phyloP scores from a whole-genome alignment of 2,888 invertebrate species.

The Tipula unca region DNA sequence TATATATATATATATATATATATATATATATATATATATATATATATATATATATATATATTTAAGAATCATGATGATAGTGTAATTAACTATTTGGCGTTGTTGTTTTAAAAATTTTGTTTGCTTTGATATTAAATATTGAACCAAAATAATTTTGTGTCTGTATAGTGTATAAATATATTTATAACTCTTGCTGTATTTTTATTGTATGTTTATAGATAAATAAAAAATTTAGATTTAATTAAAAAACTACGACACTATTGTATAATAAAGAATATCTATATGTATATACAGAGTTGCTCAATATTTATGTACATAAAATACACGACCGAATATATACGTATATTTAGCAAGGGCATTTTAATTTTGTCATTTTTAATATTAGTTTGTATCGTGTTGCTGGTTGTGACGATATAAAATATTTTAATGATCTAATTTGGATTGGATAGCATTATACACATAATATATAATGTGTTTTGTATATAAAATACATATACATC shows the following conservation, averaged over 20 bases:
- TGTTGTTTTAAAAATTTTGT: not conserved
- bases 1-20: too few species aligned
- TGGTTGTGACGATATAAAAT: not conserved
- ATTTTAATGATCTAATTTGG: not conserved
- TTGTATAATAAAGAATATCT: not conserved
- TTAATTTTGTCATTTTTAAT: not conserved
- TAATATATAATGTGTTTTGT: not conserved
- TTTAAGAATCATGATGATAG: not conserved
- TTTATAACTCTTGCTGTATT: not conserved
- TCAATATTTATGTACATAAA: not conserved
- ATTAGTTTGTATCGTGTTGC: not conserved
- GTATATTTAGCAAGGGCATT: not conserved
- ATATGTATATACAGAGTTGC: not conserved
- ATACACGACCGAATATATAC: not conserved
- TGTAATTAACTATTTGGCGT: not conserved
- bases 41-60: too few species aligned
- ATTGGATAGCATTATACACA: not conserved
- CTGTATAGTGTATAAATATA: not conserved
- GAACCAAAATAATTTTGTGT: not conserved
- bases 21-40: too few species aligned
- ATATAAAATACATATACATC: not conserved
- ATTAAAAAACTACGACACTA: not conserved
- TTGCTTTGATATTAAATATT: not conserved
- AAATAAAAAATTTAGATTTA: constrained; percentile 8
- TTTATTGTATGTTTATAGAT: not conserved